These are phyloP conservation scores for Sphecodes monilicornis DNA, from an alignment of 2,888 invertebrate species.

Conservation along the genomic window DNA sequence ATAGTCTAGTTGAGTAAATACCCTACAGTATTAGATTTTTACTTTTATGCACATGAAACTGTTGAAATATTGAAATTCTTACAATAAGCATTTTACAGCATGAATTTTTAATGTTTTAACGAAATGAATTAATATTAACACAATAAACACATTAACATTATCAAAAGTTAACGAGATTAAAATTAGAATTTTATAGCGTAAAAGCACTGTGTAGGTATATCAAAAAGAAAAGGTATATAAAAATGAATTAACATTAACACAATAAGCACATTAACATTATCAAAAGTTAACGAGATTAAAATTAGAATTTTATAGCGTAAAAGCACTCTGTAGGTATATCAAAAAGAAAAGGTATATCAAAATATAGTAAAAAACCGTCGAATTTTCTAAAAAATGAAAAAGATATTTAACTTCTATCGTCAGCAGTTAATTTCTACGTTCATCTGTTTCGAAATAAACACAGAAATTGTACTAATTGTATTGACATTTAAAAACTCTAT, in stretches of 20 bases:
- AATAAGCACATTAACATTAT: not conserved
- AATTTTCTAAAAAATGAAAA: not conserved
- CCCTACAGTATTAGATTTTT: not conserved
- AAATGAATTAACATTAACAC: too few relatives aligned
- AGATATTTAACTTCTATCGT: too few relatives aligned
- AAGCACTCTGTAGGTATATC: not conserved
- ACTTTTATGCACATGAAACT: not conserved
- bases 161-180: not conserved
- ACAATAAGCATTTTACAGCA: not conserved
- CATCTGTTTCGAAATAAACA: not conserved
- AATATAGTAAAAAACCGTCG: too few relatives aligned
- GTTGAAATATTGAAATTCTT: not conserved
- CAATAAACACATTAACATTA: not conserved
- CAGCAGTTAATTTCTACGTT: not conserved
- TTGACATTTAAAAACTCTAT: not conserved
- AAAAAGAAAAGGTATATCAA: not conserved
- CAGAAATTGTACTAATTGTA: not conserved
- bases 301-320: not conserved
- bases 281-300: not conserved
- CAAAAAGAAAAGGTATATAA: not conserved
- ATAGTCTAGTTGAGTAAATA: too few relatives aligned
- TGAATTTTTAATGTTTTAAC: too few relatives aligned
- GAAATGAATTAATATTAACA: too few relatives aligned
- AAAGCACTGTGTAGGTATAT: not conserved
- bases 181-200: not conserved